Conservation (phyloP, 1,140 invertebrate genomes). For the Contarinia nasturtii region DNA sequence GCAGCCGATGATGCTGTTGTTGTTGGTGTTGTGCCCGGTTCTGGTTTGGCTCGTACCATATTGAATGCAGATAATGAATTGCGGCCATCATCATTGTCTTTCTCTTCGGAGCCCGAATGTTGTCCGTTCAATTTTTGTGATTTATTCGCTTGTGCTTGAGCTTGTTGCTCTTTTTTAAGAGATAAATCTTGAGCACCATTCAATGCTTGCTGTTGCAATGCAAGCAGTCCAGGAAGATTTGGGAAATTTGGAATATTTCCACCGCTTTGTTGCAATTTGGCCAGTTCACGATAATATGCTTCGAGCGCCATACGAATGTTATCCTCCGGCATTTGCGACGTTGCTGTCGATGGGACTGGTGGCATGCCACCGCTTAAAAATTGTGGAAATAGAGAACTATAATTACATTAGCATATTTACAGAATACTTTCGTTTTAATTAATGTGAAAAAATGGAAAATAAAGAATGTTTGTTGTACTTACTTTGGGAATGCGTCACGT, state of each 20-base stretch:
- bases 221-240: conserved; percentile 35
- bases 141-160: conserved; percentile 41
- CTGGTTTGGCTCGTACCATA: conserved; percentile 59
- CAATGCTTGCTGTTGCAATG: conserved; percentile 50
- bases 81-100: conserved; percentile 42
- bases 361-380: conserved; percentile 47
- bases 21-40: conserved; percentile 44
- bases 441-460: background rate
- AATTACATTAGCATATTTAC: conserved; percentile 36
- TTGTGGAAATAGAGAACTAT: conserved; percentile 59
- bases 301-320: conserved; percentile 76
- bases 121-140: conserved; percentile 14
- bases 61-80: conserved; percentile 71
- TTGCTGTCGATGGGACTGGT: conserved; percentile 45
- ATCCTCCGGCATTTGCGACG: conserved; percentile 40
- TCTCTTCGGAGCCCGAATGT: conserved; percentile 13
- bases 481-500: conserved; percentile 51
- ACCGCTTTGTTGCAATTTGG: conserved; percentile 55
- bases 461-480: conserved; percentile 13
- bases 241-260: conserved; percentile 36
- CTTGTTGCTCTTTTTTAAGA: conserved; percentile 43
- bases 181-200: conserved; percentile 63
- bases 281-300: conserved; percentile 78
- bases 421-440: background rate
- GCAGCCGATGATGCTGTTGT: conserved; percentile 28